Evolutionary conservation across 2,113 vertebrate genomes (phyloP).

Genomic region (Melanerpes formicivorus): DNA sequence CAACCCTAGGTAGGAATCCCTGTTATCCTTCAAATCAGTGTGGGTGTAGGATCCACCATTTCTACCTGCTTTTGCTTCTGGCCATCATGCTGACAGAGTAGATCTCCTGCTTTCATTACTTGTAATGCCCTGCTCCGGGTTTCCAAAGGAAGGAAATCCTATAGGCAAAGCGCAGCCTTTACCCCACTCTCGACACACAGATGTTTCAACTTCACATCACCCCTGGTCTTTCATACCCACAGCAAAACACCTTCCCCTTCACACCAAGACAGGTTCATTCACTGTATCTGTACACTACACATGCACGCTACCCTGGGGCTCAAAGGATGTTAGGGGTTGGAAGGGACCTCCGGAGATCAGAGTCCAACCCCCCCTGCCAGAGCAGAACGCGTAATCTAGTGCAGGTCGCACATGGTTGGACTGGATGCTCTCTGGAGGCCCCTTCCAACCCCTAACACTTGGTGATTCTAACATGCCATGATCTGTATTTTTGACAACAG

Average conservation of each 20-base stretch:
- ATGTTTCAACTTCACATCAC: not conserved
- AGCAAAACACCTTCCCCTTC: not conserved
- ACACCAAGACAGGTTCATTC: not conserved
- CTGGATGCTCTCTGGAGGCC: no score
- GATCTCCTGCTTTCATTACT: not conserved
- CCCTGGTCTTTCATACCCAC: not conserved
- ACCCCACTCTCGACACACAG: accelerated
- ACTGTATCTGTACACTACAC: accelerated
- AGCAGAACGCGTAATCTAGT: no score
- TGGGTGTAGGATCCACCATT: not conserved
- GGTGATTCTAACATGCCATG: no score
- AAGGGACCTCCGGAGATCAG: no score
- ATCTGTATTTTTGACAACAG: not conserved
- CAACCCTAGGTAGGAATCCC: not conserved
- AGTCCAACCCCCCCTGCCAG: no score
- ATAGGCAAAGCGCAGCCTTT: accelerated
- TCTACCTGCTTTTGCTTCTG: not conserved
- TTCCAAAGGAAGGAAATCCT: not conserved
- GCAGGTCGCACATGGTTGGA: no score
- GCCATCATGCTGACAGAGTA: accelerated
- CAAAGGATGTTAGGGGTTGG: no score
- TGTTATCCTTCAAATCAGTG: not conserved
- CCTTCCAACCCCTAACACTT: no score
- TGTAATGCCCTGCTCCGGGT: not conserved
- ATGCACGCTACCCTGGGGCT: no score